phyloP scores from a whole-genome alignment of 2,113 vertebrate species.

The Eclectus roratus region DNA sequence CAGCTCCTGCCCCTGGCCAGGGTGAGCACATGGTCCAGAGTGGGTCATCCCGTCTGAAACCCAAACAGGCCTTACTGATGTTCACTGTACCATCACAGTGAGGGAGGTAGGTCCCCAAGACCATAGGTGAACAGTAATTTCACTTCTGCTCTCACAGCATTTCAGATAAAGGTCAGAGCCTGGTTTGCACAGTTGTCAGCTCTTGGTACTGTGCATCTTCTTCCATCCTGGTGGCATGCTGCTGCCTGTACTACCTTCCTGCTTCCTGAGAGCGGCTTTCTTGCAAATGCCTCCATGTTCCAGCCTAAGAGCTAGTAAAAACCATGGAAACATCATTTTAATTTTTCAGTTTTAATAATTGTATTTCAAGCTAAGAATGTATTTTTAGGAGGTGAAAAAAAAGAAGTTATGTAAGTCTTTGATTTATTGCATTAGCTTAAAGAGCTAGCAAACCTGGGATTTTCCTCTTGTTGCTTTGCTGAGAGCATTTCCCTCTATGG shows the following conservation, averaged over 20 bases:
- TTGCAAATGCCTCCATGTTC: neutral
- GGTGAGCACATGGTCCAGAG: accelerated
- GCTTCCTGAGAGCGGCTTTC: neutral
- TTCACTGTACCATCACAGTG: accelerated
- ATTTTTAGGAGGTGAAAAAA: neutral
- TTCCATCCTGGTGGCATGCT: neutral
- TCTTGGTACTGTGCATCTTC: neutral
- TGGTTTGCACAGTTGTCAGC: accelerated
- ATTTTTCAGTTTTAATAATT: slow-evolving; percentile 53
- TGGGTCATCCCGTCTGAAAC: neutral
- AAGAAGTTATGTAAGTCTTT: slow-evolving; percentile 5
- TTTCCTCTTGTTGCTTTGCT: neutral
- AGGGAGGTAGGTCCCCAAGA: neutral
- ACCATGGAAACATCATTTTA: slow-evolving; percentile 23
- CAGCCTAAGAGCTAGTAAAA: neutral
- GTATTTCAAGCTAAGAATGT: slow-evolving; percentile 32
- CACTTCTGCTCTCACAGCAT: neutral
- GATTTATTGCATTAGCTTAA: slow-evolving; percentile 32
- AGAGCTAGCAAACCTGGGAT: slow-evolving; percentile 28
- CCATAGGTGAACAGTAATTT: neutral
- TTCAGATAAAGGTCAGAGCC: accelerated
- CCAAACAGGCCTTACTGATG: neutral
- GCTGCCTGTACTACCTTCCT: neutral
- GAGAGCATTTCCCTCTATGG: slow-evolving; percentile 15
- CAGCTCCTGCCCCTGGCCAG: neutral